These are phyloP conservation scores for Siphonodentalium dalli DNA, from an alignment of 2,888 invertebrate genomes.

Conservation along the genomic window DNA sequence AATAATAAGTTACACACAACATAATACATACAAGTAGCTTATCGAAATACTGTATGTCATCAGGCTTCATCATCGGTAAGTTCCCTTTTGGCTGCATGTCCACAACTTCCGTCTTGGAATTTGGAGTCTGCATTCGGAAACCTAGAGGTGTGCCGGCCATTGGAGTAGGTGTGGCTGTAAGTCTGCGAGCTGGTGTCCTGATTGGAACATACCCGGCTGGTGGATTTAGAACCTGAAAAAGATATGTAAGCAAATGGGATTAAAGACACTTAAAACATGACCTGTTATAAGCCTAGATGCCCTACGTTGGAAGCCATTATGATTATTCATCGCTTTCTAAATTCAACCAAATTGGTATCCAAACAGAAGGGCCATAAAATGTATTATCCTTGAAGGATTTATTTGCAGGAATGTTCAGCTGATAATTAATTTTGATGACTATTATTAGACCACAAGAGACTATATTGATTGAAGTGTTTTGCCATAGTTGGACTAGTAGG, in stretches of 20 bases:
- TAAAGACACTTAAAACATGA: slow-evolving; percentile 1
- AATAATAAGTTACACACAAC: background rate
- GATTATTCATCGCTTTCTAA: slow-evolving; percentile 1
- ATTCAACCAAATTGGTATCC: background rate
- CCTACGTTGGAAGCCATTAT: too few relatives aligned
- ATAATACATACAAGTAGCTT: slow-evolving; percentile 76
- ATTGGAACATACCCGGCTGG: slow-evolving; percentile 96
- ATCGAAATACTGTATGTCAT: slow-evolving; percentile 99
- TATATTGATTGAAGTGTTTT: too few relatives aligned
- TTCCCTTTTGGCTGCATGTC: slow-evolving; percentile 97
- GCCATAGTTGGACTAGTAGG: too few relatives aligned
- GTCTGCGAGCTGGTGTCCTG: slow-evolving; percentile 94
- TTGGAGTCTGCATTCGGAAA: slow-evolving; percentile 66
- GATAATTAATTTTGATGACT: background rate
- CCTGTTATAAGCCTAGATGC: too few relatives aligned
- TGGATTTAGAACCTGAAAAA: slow-evolving; percentile 75
- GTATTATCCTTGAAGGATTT: background rate
- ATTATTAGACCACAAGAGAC: too few relatives aligned
- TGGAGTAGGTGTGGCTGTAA: slow-evolving; percentile 98
- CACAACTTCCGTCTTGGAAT: slow-evolving; percentile 71
- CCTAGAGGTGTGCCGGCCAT: slow-evolving; percentile 69
- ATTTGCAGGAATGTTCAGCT: background rate
- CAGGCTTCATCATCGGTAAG: slow-evolving; percentile 98
- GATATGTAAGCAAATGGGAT: background rate
- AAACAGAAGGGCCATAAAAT: background rate